A percentile compares a stretch with the other conserved stretches of the same genome.
Evolutionary conservation across 1,140 invertebrate species (phyloP).

Genomic region (Anastatus disparis): DNA sequence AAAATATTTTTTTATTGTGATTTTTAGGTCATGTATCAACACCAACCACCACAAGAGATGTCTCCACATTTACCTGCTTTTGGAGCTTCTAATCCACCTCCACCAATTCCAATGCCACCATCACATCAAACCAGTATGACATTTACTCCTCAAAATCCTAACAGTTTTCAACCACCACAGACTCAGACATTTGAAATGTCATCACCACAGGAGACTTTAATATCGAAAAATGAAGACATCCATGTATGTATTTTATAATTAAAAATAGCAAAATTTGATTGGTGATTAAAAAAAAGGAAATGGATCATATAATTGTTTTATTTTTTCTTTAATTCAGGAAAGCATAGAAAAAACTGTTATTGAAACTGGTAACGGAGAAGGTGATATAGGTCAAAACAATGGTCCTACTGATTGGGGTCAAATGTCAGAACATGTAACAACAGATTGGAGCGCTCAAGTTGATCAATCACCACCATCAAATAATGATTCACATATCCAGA

Average conservation of each 20-base stretch:
- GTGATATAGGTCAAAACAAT: conserved; percentile 46
- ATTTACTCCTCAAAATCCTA: conserved; percentile 59
- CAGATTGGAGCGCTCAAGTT: conserved; percentile 59
- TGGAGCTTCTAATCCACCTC: conserved; percentile 62
- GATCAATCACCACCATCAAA: conserved; percentile 46
- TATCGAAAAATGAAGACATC: conserved; percentile 19
- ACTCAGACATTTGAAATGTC: conserved; percentile 45
- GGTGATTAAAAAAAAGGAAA: background rate
- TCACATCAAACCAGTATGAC: conserved; percentile 60
- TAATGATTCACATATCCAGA: conserved; percentile 55
- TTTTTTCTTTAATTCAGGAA: background rate
- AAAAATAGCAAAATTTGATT: background rate
- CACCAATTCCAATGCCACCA: conserved; percentile 64
- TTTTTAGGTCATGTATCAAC: too few species aligned
- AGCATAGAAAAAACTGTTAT: background rate
- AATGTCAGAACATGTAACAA: conserved; percentile 50
- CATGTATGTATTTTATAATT: conserved; percentile 15
- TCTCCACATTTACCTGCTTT: conserved; percentile 63
- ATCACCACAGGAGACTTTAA: conserved; percentile 13
- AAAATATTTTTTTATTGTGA: background rate
- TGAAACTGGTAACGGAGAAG: conserved; percentile 14
- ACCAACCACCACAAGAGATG: conserved; percentile 59
- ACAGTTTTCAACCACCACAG: conserved; percentile 45
- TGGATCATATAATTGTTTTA: background rate
- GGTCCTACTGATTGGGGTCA: conserved; percentile 57